phyloP scores from a whole-genome alignment of 2,113 vertebrate species.

The Ranitomeya variabilis region DNA sequence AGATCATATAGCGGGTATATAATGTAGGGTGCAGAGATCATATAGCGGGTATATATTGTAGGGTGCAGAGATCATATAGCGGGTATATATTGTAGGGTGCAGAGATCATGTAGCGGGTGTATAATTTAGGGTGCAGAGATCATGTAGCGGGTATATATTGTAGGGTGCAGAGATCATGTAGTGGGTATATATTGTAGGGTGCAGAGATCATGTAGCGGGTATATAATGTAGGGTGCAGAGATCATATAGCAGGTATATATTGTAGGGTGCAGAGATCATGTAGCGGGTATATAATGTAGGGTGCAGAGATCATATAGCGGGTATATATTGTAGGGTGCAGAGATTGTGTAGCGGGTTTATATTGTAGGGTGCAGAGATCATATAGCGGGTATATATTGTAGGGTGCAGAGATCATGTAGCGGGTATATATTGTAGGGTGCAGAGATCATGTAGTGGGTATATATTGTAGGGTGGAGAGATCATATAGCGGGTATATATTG shows the following conservation, averaged over 20 bases:
- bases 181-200: not conserved
- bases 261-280: not conserved
- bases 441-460: no score
- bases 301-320: no score
- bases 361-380: not conserved
- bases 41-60: not conserved
- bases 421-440: not conserved
- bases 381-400: not conserved
- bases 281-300: not conserved
- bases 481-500: not conserved
- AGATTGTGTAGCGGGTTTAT: no score
- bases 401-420: no score
- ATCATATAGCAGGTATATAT: not conserved
- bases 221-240: not conserved
- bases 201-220: no score
- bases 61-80: no score
- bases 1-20: no score
- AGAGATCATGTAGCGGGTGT: no score
- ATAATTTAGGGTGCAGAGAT: not conserved
- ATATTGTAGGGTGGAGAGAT: not conserved
- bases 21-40: not conserved
- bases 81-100: not conserved
- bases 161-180: not conserved
- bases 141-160: not conserved
- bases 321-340: not conserved